A percentile compares a stretch with the other conserved stretches of the same genome.
phyloP scores from a whole-genome alignment of 2,797 vertebrate species.

The Sebastes oblongus region DNA sequence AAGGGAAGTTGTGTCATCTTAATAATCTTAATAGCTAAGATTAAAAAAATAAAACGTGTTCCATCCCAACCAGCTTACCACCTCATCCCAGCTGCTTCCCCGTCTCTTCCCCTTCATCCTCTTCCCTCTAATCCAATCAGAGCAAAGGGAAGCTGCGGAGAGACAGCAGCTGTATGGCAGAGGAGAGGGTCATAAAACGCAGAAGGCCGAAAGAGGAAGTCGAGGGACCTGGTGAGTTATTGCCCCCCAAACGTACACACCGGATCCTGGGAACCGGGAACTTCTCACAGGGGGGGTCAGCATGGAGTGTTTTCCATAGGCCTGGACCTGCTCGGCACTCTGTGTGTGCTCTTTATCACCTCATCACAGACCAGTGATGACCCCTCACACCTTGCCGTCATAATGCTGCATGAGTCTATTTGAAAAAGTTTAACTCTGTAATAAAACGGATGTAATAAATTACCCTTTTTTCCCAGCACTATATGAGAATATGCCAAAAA shows the following conservation, averaged over 20 bases:
- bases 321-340: conserved; percentile 38
- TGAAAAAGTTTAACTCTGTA: conserved; percentile 35
- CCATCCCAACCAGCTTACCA: conserved; percentile 51
- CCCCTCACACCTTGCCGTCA: conserved; percentile 22
- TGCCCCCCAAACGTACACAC: conserved; percentile 80
- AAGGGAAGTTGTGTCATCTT: not conserved
- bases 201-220: conserved; percentile 84
- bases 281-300: conserved; percentile 74
- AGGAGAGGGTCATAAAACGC: conserved; percentile 77
- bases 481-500: conserved; percentile 8
- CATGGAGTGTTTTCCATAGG: conserved; percentile 25
- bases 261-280: conserved; percentile 81
- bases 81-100: conserved; percentile 64
- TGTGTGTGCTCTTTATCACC: conserved; percentile 61
- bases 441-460: conserved; percentile 60
- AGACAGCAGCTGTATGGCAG: conserved; percentile 81
- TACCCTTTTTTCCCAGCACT: conserved; percentile 15
- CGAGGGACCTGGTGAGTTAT: conserved; percentile 79
- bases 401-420: conserved; percentile 26
- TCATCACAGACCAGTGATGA: conserved; percentile 24
- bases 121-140: conserved; percentile 62
- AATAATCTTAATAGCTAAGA: conserved; percentile 5
- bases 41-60: conserved; percentile 25
- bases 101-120: conserved; percentile 57
- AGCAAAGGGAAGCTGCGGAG: conserved; percentile 64